Base-by-base conservation (phyloP, 2,797 vertebrate species). In the Neosalanx taihuensis region DNA sequence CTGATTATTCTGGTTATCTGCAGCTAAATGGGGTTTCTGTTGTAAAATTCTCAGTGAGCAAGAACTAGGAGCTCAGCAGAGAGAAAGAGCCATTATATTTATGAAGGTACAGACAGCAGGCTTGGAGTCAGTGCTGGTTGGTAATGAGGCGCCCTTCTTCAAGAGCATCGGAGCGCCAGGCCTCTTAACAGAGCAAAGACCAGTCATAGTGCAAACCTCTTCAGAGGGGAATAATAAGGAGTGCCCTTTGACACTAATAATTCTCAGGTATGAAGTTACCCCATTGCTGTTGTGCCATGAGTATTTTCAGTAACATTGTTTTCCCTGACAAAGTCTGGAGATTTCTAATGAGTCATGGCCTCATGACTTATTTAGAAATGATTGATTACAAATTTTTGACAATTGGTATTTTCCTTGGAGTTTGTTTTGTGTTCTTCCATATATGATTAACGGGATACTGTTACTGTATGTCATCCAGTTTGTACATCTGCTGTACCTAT, bases 121-220 rank as follows among this genome's bases (percentile, higher is more conserved):
- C 33, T 17, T 29, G 74, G 70, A 75, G 74, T 82, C 76, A 67
- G 62, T 79, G 60, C 56, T 64, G 1, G 49, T 70, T 78, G 78
- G 64, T 73, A 75, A 80, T 73, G 51, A 76, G 59, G 69, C 37
- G 67, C 37, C 63, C 74, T 83, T 71, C 56, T 67, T 70, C 75
- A 20, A 75, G 74, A 81, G 33, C 31, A 70, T 82, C 78, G 73
- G 64, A 73, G 72, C 70, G 74, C 63, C 67, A 80, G 77, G 75
- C 65, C 61, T 74, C 3, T 33, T 72, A 72, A 67, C 69, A 79
- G 15, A 60, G 46, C 58, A 53, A 67, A 67, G 17, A 68, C 41
- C 41, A 23, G 53, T 67, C 13, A 41, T 1, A 64, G 63, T 41
- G 10, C 18, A 64, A 64, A 64, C 9, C 20, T 5, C 63, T 20